phyloP scores from a whole-genome alignment of 2,888 invertebrate genomes.

The Machimus atricapillus region DNA sequence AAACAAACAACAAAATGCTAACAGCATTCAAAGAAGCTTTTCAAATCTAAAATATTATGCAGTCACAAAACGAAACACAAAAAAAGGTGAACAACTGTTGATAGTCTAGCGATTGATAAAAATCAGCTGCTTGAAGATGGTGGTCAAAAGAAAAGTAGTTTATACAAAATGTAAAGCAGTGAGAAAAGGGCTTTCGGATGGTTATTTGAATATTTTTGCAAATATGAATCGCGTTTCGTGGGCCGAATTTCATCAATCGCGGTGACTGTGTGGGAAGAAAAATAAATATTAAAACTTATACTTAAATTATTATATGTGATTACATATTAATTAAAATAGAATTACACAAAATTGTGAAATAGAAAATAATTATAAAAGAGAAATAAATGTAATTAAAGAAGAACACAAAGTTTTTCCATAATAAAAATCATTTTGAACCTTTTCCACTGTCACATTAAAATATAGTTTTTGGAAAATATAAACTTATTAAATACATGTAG shows the following conservation, averaged over 20 bases:
- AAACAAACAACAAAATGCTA: not conserved
- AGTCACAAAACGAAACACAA: not conserved
- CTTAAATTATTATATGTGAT: conserved; percentile 4
- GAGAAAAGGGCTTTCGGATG: not conserved
- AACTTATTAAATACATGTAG: too few species aligned
- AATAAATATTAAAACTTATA: not conserved
- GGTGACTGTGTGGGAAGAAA: not conserved
- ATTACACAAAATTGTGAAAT: conserved; percentile 31
- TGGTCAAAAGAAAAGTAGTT: not conserved
- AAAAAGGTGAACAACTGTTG: not conserved
- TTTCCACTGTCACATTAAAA: too few species aligned
- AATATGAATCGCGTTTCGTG: not conserved
- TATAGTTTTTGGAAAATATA: too few species aligned
- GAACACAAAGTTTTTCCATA: not conserved
- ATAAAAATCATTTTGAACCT: not conserved
- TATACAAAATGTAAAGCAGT: not conserved
- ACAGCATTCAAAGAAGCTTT: not conserved
- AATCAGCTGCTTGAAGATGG: not conserved
- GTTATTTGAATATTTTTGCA: not conserved
- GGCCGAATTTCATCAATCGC: not conserved
- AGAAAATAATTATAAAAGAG: conserved; percentile 36
- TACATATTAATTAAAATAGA: conserved; percentile 25
- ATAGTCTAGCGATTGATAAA: not conserved
- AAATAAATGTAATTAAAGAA: conserved; percentile 41
- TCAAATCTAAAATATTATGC: not conserved